These are phyloP conservation scores for Palloptera scutellata DNA, from an alignment of 2,888 invertebrate species.

Conservation along the genomic window DNA sequence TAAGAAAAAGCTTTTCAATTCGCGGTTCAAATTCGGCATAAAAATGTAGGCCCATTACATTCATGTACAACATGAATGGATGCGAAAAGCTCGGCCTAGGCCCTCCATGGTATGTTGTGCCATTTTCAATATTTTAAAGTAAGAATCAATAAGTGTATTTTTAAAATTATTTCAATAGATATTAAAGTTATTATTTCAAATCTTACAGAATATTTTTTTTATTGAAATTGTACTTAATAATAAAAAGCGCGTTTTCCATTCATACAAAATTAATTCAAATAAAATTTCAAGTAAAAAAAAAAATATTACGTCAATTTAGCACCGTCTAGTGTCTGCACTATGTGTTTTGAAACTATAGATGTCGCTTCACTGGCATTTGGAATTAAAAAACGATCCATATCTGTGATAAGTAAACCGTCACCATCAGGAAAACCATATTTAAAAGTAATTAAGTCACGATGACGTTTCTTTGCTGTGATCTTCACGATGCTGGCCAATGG, in stretches of 20 bases:
- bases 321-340: constrained; percentile 70
- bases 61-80: too few species aligned
- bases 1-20: too few species aligned
- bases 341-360: constrained; percentile 88
- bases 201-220: background rate
- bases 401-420: constrained; percentile 80
- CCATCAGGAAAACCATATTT: constrained; percentile 90
- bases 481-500: constrained; percentile 92
- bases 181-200: too few species aligned
- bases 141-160: too few species aligned
- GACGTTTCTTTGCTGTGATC: constrained; percentile 95
- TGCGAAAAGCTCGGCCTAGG: too few species aligned
- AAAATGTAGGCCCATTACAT: too few species aligned
- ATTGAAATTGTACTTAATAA: background rate
- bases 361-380: constrained; percentile 91
- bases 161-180: too few species aligned
- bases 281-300: constrained; percentile 2
- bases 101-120: too few species aligned
- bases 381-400: constrained; percentile 92
- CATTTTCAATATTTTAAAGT: too few species aligned
- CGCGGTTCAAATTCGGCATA: too few species aligned
- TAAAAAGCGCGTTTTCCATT: background rate
- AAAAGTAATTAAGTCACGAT: constrained; percentile 96
- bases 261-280: constrained; percentile 7
- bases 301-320: constrained; percentile 54